Evolutionary conservation across 2,888 invertebrate species (phyloP).

Genomic region (Papilio elwesi): DNA sequence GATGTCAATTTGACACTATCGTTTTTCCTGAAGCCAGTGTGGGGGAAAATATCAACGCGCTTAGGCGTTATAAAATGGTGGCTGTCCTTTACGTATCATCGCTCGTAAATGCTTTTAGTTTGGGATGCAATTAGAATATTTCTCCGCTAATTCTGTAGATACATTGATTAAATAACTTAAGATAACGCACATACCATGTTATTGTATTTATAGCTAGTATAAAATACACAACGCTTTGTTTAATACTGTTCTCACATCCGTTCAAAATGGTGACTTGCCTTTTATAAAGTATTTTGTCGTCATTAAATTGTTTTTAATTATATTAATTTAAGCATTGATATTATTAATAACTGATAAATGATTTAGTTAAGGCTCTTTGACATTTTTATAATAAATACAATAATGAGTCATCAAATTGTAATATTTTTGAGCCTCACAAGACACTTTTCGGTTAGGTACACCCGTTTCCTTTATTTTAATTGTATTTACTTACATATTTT

Average conservation of each 20-base stretch:
- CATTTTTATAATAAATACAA: conserved; percentile 29
- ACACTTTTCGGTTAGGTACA: not conserved
- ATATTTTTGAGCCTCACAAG: conserved; percentile 21
- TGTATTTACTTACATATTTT: too few species aligned
- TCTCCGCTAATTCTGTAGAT: conserved; percentile 52
- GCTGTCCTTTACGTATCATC: conserved; percentile 76
- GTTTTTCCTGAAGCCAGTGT: conserved; percentile 83
- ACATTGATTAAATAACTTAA: conserved; percentile 59
- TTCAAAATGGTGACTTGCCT: conserved; percentile 87
- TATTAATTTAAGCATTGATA: conserved; percentile 24
- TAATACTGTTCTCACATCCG: conserved; percentile 78
- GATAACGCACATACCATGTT: conserved; percentile 56
- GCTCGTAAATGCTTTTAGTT: conserved; percentile 67
- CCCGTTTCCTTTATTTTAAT: too few species aligned
- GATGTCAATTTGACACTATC: conserved; percentile 87
- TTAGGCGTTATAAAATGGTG: conserved; percentile 85
- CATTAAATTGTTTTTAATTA: conserved; percentile 32
- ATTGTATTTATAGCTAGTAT: conserved; percentile 56
- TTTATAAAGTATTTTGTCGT: conserved; percentile 50
- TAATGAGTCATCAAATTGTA: conserved; percentile 46
- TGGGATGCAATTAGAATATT: conserved; percentile 58
- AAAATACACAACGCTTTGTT: conserved; percentile 77
- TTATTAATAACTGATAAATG: conserved; percentile 2
- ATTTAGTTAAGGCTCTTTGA: not conserved
- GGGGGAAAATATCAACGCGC: conserved; percentile 81